Base-by-base conservation (phyloP, 2,113 vertebrate species). In the Epinephelus cyanopodus region DNA sequence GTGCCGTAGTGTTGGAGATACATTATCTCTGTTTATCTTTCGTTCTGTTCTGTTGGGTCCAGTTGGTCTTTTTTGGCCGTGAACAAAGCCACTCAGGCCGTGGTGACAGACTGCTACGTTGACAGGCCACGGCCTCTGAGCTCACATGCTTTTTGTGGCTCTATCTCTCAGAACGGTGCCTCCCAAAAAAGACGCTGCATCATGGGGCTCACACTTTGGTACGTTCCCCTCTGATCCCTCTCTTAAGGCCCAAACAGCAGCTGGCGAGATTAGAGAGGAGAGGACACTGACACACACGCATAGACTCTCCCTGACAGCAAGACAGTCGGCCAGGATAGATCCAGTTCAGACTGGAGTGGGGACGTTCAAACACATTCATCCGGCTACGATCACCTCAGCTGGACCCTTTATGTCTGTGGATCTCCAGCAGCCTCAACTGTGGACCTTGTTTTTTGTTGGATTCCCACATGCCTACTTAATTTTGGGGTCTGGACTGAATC, bases 111-210 rank as follows among this genome's bases (percentile, higher is more conserved):
- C 91, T 92, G 74, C 70, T 57, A 4, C 65, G 62, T 84, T 93
- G 95, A 94, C 91, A 93, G 92, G 92, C 95, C 93, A 89, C 74
- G 50, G 91, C 71, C 95, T 95, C 95, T 95, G 94, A 95, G 92
- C 96, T 97, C 97, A 98, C 96, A 95, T 95, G 96, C 97, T 97
- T 97, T 96, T 97, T 97, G 93, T 96, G 96, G 95, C 96, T 95
- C 96, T 96, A 91, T 96, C 96, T 94, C 87, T 96, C 95, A 97
- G 97, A 97, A 95, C 94, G 94, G 90, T 92, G 95, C 92, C 95
- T 95, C 97, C 95, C 95, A 98, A 99, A 99, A 98, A 95, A 92
- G 97, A 96, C 92, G 90, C 95, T 94, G 96, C 95, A 94, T 99
- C 97, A 99, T 95, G 94, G 93, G 94, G 93, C 94, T 90, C 90